Conservation (phyloP, 1,140 invertebrate genomes). For the Drosophila teissieri region DNA sequence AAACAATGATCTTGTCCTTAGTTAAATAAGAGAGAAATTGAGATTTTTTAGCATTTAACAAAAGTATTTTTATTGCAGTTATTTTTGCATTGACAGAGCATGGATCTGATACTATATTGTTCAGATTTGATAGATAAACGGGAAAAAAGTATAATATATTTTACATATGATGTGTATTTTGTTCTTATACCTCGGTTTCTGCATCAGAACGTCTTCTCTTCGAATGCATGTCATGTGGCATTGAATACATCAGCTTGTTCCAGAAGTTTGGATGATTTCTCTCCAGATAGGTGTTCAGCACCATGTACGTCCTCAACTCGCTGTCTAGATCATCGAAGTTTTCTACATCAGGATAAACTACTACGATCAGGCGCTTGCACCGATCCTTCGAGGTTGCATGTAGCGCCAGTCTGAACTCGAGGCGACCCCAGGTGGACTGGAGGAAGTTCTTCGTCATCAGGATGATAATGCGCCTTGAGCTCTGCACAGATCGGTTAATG, state of each 20-base stretch:
- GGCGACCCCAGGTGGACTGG: conserved; percentile 30
- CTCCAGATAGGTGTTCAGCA: conserved; percentile 31
- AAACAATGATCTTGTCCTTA: no score
- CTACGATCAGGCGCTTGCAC: conserved; percentile 34
- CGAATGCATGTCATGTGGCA: conserved; percentile 15
- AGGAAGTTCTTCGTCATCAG: conserved; percentile 34
- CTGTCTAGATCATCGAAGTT: conserved; percentile 35
- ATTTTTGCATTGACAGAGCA: no score
- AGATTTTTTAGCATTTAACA: no score
- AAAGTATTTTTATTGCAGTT: no score
- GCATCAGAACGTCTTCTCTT: neutral
- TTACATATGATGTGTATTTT: no score
- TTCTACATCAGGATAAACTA: conserved; percentile 37
- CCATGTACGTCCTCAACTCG: conserved; percentile 28
- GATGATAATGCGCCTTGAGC: conserved; percentile 31
- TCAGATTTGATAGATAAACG: no score
- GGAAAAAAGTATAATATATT: no score
- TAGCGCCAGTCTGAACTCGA: conserved; percentile 26
- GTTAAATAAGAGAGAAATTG: no score
- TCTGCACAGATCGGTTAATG: conserved; percentile 25
- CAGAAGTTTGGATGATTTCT: conserved; percentile 30
- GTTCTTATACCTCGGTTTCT: neutral
- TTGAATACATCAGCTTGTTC: conserved; percentile 38
- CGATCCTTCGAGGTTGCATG: conserved; percentile 33
- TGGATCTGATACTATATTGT: no score